Conservation (phyloP, 1,140 invertebrate genomes). For the Bombus fervidus region DNA sequence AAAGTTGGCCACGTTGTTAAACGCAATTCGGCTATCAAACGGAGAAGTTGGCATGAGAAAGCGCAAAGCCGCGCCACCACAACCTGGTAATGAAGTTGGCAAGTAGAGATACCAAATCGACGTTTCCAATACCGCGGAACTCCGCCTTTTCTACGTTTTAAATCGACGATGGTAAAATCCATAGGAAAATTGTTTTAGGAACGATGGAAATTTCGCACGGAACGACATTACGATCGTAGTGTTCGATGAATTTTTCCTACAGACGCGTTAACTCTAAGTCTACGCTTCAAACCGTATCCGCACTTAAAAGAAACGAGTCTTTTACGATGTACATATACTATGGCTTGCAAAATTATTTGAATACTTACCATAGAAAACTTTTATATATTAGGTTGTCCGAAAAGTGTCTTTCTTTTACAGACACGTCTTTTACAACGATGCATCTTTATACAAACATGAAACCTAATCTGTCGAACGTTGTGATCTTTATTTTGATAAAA, state of each 20-base stretch:
- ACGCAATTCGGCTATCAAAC: constrained; percentile 12
- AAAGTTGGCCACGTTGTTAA: neutral
- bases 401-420: too few species aligned
- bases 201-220: neutral
- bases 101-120: constrained; percentile 19
- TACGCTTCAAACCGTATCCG: neutral
- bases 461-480: too few species aligned
- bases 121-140: constrained; percentile 16
- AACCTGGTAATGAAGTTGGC: constrained; percentile 36
- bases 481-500: too few species aligned
- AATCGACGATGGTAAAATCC: neutral
- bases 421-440: too few species aligned
- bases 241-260: neutral
- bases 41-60: neutral
- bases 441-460: too few species aligned
- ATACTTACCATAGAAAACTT: neutral
- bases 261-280: too few species aligned
- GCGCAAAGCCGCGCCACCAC: too few species aligned
- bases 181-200: constrained; percentile 17
- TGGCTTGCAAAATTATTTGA: too few species aligned
- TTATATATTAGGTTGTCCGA: neutral
- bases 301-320: neutral
- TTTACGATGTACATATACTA: too few species aligned
- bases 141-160: constrained; percentile 14
- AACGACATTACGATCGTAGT: neutral